A percentile compares a stretch with the other conserved stretches of the same genome.
These are phyloP conservation scores for Scortum barcoo DNA, from an alignment of 2,113 vertebrate species.

Conservation along the genomic window DNA sequence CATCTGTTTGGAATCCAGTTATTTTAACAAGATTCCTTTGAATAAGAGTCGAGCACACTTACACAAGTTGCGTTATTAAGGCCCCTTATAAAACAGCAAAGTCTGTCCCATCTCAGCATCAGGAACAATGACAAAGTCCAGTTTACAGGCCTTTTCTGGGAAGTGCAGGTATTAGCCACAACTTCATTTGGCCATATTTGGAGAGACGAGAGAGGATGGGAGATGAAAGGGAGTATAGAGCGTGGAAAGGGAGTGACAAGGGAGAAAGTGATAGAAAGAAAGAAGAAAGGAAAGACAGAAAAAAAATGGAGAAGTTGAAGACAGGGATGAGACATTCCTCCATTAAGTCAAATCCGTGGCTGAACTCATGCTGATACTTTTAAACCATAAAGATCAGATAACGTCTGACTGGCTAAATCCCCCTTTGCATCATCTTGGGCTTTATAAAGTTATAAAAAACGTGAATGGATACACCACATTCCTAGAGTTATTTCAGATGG, in stretches of 20 bases:
- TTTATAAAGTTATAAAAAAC: conserved; percentile 8
- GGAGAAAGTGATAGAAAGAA: not conserved
- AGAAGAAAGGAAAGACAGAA: not conserved
- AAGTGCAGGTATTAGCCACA: not conserved
- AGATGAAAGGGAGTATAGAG: conserved; percentile 13
- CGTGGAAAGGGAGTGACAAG: not conserved
- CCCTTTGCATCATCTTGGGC: not conserved
- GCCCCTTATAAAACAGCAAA: not conserved
- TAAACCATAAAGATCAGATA: conserved; percentile 14
- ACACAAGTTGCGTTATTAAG: not conserved
- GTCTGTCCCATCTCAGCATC: conserved; percentile 1
- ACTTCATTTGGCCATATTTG: conserved; percentile 53
- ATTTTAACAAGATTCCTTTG: conserved; percentile 47
- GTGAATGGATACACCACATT: not conserved
- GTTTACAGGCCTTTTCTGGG: conserved; percentile 47
- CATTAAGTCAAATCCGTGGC: not conserved
- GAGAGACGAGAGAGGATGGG: conserved; percentile 21
- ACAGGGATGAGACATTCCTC: conserved; percentile 20
- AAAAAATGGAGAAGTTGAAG: not conserved
- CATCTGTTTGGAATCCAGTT: conserved; percentile 47
- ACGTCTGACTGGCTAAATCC: not conserved
- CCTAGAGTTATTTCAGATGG: not conserved
- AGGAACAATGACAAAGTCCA: conserved; percentile 21
- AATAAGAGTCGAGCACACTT: conserved; percentile 33
- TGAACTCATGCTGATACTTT: conserved; percentile 5